These are phyloP conservation scores for Verasper variegatus DNA, from an alignment of 2,113 vertebrate species.

Conservation along the genomic window DNA sequence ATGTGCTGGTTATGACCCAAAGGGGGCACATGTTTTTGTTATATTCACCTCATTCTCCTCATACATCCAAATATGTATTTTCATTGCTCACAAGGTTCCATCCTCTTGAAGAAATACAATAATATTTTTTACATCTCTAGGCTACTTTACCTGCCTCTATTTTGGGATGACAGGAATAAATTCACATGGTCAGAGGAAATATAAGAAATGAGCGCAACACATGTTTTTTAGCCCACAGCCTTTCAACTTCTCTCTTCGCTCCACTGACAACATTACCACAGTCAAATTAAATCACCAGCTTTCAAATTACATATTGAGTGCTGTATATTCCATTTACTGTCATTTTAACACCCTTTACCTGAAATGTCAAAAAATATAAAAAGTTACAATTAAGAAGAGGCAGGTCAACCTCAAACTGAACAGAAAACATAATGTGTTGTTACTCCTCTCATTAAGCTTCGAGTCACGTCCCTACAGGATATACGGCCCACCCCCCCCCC, in stretches of 20 bases:
- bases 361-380: not conserved
- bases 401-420: constrained; percentile 11
- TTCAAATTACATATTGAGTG: constrained; percentile 28
- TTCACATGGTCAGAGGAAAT: constrained; percentile 43
- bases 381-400: not conserved
- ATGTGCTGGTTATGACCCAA: constrained; percentile 3
- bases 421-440: constrained; percentile 24
- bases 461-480: constrained; percentile 34
- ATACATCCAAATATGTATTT: not conserved
- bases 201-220: constrained; percentile 41
- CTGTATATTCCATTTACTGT: not conserved
- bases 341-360: not conserved
- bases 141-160: constrained; percentile 2
- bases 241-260: constrained; percentile 30
- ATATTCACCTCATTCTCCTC: not conserved
- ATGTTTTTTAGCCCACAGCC: constrained; percentile 39
- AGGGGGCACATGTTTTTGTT: not conserved
- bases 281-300: constrained; percentile 42
- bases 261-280: constrained; percentile 33
- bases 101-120: not conserved
- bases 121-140: constrained; percentile 3
- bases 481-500: constrained; percentile 24
- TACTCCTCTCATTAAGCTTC: constrained; percentile 43
- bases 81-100: not conserved
- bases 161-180: constrained; percentile 35